These are phyloP conservation scores for Alviniconcha strummeri DNA, from an alignment of 2,888 invertebrate species.

Conservation along the genomic window DNA sequence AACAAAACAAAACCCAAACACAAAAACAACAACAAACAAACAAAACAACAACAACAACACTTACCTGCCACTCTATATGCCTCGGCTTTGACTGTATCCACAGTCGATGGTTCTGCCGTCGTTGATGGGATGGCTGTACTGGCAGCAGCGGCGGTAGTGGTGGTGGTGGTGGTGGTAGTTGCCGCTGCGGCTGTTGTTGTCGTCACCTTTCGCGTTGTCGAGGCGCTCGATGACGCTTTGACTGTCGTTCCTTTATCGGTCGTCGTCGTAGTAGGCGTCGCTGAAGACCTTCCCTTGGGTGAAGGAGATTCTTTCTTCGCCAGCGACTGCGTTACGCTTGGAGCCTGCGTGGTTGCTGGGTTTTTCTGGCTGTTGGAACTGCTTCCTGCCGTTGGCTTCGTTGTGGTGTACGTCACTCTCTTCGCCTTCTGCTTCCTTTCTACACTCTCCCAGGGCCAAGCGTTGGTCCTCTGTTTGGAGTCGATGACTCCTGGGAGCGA, in stretches of 20 bases:
- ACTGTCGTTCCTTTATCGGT: background rate
- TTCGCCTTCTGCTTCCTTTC: background rate
- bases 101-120: background rate
- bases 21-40: too few species aligned
- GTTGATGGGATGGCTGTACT: background rate
- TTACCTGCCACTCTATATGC: constrained; percentile 1
- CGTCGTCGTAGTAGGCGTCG: background rate
- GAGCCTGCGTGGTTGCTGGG: background rate
- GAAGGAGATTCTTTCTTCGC: background rate
- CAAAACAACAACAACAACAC: background rate
- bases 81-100: background rate
- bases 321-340: background rate
- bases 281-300: background rate
- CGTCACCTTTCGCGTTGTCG: background rate
- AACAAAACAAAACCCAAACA: too few species aligned
- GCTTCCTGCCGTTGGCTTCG: background rate
- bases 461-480: background rate
- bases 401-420: background rate
- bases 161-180: background rate
- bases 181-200: constrained; percentile 1
- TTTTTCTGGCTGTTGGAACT: background rate
- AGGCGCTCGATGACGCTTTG: background rate
- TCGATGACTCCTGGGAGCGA: background rate
- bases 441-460: constrained; percentile 10
- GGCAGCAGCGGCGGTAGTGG: background rate